Percentiles rank a stretch among this genome's conserved stretches.
phyloP scores from a whole-genome alignment of 1,140 invertebrate species.

The Drosophila cardini region DNA sequence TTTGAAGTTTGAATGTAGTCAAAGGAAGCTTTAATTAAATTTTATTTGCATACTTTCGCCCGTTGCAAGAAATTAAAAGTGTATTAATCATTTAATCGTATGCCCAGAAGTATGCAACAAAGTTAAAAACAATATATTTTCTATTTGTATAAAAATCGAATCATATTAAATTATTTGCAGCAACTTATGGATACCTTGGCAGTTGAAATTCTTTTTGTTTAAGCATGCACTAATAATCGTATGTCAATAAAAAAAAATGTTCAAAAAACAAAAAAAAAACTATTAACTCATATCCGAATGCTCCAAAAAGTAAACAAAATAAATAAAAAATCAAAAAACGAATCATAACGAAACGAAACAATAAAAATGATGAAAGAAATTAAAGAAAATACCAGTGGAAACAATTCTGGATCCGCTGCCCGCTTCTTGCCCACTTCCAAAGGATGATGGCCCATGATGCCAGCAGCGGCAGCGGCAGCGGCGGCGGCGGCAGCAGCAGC shows the following conservation, averaged over 20 bases:
- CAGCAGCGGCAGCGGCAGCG: constrained; percentile 85
- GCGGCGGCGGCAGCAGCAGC: constrained; percentile 85
- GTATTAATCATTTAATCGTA: neutral
- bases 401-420: constrained; percentile 89
- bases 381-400: constrained; percentile 91
- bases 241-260: constrained; percentile 20
- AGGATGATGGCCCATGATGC: constrained; percentile 73
- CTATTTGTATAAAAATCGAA: neutral
- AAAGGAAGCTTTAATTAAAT: neutral
- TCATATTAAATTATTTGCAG: neutral
- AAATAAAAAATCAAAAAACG: constrained; percentile 29
- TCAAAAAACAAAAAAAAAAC: constrained; percentile 11
- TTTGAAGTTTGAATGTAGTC: neutral
- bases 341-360: constrained; percentile 37
- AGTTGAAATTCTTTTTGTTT: neutral
- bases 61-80: neutral
- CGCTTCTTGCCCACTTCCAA: constrained; percentile 92
- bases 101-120: constrained; percentile 6
- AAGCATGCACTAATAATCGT: constrained; percentile 20
- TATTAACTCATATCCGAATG: constrained; percentile 37
- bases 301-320: constrained; percentile 33
- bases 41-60: constrained; percentile 5
- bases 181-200: neutral
- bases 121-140: neutral
- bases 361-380: constrained; percentile 49